Base-by-base conservation (phyloP, 92 coral and sea anemone genomes). In the Anthopleura xanthogrammica region DNA sequence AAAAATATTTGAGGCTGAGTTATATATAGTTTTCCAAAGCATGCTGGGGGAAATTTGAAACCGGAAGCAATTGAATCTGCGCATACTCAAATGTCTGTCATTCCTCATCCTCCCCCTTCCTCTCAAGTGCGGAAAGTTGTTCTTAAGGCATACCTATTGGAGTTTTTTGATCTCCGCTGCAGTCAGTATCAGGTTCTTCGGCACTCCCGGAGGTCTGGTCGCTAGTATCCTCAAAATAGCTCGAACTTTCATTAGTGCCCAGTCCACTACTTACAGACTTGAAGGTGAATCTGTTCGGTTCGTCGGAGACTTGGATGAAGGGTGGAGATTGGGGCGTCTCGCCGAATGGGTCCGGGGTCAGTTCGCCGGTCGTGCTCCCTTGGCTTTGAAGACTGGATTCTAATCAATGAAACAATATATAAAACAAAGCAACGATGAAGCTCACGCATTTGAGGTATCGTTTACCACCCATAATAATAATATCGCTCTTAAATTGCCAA, bases 241-340 rank as follows among this genome's bases (percentile, higher is more conserved):
- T 94, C 23, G 98, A 94, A 14, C 95, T 91, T 79, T 94, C 98
- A 36, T 93, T 93, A 17, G 99, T 96, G 29, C 95, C 99, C 89
- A 91, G 91, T 60, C 94, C 99, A 88, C 97, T 97, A 89, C 99
- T 97, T 56, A 91, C 98, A 22, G 92, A 94, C 48, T 92, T 92
- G 87, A 88, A 94, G 77, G 95, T 94, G 84, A 94, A 94, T 41
- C 91, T 82, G 55, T 85, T 83, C 12, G 93, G 90, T 65, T 46
- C 78, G 24, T 86, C 89, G 19, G 60, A 79, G 52, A 79, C 83
- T 75, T 75, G 81, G 79, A 85, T 85, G 17, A 78, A 68, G 43
- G 83, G 78, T 46, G 88, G 88, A 12, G 88, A 85, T 13, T 78
- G 24, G 57, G 88, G 88, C 9, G 76, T 36, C 41, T 79, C 88